Evolutionary conservation across 2,113 vertebrate genomes (phyloP), one percentile per base, ranked within the genome.

Genomic region (Mormyrus lacerda): DNA sequence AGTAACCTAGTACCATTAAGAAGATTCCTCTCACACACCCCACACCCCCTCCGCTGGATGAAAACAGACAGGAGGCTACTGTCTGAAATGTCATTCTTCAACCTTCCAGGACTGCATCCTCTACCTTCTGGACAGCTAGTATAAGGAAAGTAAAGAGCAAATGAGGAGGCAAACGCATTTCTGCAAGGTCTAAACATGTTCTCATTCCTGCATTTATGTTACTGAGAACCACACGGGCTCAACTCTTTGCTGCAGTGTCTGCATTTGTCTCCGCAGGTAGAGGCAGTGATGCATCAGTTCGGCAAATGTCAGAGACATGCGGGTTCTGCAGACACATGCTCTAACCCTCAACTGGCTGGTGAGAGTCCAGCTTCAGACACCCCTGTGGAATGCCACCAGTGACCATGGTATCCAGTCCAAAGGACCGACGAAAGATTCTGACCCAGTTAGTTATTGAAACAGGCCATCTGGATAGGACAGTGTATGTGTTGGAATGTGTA

Each of bases 401-500:
- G n/a, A 31, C 85, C 11, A 44, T 44, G 21, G 87, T 35, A 87
- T 45, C 35, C 39, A 84, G 58, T 3, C 65, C 65, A 39, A 89
- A 76, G 24, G 89, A 44, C 89, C 87, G 79, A 89, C 44, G 31
- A 47, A 83, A 76, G 90, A 73, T 58, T 82, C 58, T 82, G 87
- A 44, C 35, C 19, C 27, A 44, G 85, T 48, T 69, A 61, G 85
- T 61, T 50, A 86, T 61, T 44, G 76, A 91, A 89, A 90, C 21
- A 31, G 58, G 17, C 73, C 73, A 89, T 76, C 86, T 84, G 76
- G 48, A 89, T 51, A 61, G 51, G 88, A 88, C 47, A 88, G 89
- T 89, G 87, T 90, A 90, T 39, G 48, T 83, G 24, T 7, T 27
- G 48, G 51, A 87, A 79, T 90, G 88, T 91, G 88, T 89, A 50